Conservation (phyloP, 1,140 invertebrate species). For the Drosophila leontia region DNA sequence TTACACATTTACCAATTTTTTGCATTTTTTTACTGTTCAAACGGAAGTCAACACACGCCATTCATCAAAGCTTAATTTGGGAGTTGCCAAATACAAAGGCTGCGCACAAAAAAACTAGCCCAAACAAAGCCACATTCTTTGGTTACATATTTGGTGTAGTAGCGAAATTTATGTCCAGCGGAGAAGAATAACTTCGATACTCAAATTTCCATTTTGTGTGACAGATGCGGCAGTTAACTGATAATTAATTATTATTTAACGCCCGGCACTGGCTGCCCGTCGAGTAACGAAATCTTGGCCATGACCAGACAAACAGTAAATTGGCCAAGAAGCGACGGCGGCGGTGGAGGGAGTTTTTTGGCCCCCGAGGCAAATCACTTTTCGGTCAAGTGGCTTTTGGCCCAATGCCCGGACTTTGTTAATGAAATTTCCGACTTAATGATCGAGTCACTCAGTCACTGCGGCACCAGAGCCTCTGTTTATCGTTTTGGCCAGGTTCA, state of each 20-base stretch:
- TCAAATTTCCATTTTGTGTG: conserved; percentile 53
- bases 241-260: conserved; percentile 61
- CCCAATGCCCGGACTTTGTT: conserved; percentile 44
- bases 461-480: conserved; percentile 8
- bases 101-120: conserved; percentile 7
- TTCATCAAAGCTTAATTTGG: conserved; percentile 53
- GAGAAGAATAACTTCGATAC: conserved; percentile 14
- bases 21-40: conserved; percentile 9
- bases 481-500: conserved; percentile 40
- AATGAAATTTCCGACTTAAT: conserved; percentile 45
- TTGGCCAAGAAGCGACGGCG: conserved; percentile 20
- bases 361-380: conserved; percentile 36
- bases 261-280: neutral
- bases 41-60: conserved; percentile 67
- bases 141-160: conserved; percentile 68
- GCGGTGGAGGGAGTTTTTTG: too few relatives aligned
- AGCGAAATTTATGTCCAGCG: conserved; percentile 65
- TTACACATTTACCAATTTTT: conserved; percentile 29
- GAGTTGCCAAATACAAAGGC: conserved; percentile 37
- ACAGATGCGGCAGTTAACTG: conserved; percentile 59
- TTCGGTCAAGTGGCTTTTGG: conserved; percentile 55
- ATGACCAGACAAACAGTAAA: conserved; percentile 36
- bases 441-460: conserved; percentile 21
- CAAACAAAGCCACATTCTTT: conserved; percentile 52
- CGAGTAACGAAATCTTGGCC: conserved; percentile 36